A percentile compares a stretch with the other conserved stretches of the same genome.
Conservation (phyloP, 2,797 vertebrate species). For the Heteromormyrus szaboi region DNA sequence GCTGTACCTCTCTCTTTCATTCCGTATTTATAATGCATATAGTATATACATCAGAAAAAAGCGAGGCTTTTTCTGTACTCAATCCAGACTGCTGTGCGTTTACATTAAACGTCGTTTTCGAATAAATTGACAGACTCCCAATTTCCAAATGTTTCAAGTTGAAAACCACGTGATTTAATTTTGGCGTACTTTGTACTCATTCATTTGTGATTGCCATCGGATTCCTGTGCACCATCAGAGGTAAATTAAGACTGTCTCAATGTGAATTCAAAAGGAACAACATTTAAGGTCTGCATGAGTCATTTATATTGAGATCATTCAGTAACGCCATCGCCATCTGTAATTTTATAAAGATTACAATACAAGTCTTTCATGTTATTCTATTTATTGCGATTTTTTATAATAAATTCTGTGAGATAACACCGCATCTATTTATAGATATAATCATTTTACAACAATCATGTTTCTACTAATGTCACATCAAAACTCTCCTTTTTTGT, state of each 20-base stretch:
- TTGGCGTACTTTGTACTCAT: not conserved
- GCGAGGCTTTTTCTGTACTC: not conserved
- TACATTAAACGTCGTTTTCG: not conserved
- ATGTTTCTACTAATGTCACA: constrained; percentile 65
- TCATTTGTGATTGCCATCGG: not conserved
- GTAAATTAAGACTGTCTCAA: not conserved
- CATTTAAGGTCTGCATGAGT: not conserved
- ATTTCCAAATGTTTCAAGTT: not conserved
- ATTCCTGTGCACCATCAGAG: not conserved
- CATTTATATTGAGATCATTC: not conserved
- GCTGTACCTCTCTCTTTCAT: not conserved
- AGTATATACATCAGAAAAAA: not conserved
- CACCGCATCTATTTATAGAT: constrained; percentile 70
- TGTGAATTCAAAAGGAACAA: not conserved
- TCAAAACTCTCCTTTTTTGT: constrained; percentile 56
- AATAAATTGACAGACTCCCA: not conserved
- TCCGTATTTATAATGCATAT: not conserved
- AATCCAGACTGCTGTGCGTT: not conserved
- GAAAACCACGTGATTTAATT: not conserved
- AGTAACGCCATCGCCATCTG: not conserved
- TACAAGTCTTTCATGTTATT: constrained; percentile 6
- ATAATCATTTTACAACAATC: constrained; percentile 63
- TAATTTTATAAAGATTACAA: constrained; percentile 2
- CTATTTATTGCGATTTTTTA: constrained; percentile 61
- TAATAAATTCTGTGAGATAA: constrained; percentile 74